Evolutionary conservation across 2,888 invertebrate species (phyloP).

Genomic region (Tolmerus cingulatus): DNA sequence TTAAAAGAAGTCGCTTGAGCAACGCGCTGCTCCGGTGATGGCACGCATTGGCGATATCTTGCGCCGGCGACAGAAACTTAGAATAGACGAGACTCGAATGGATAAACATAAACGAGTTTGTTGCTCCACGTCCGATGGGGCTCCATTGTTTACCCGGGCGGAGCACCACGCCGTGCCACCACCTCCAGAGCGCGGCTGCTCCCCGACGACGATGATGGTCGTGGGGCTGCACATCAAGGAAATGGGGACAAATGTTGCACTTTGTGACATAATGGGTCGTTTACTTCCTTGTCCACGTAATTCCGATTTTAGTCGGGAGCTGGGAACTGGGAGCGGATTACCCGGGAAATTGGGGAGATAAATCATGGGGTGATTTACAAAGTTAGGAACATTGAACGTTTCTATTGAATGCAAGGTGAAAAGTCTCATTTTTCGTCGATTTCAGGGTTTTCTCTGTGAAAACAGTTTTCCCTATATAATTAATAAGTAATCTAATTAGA

Average conservation of each 20-base stretch:
- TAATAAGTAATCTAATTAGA: too few relatives aligned
- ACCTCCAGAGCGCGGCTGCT: not conserved
- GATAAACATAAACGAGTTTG: conserved; percentile 27
- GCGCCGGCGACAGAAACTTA: conserved; percentile 2
- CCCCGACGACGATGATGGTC: not conserved
- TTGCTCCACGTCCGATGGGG: not conserved
- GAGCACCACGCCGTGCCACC: not conserved
- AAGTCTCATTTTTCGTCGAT: too few relatives aligned
- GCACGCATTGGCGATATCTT: not conserved
- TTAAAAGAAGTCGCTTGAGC: conserved; percentile 5
- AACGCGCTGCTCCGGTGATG: not conserved
- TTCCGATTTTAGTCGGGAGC: not conserved
- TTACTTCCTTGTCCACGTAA: not conserved
- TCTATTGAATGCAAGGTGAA: not conserved
- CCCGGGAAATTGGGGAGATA: not conserved
- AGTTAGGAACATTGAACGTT: not conserved
- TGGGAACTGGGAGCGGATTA: not conserved
- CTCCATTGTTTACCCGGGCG: conserved; percentile 2
- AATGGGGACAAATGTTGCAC: conserved; percentile 10
- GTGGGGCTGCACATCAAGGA: not conserved
- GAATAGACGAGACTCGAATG: conserved; percentile 25
- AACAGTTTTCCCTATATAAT: too few relatives aligned
- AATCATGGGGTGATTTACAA: not conserved
- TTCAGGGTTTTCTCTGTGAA: too few relatives aligned
- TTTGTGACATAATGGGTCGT: not conserved